Conservation (phyloP, 1,140 invertebrate genomes). For the Cryptotermes secundus region DNA sequence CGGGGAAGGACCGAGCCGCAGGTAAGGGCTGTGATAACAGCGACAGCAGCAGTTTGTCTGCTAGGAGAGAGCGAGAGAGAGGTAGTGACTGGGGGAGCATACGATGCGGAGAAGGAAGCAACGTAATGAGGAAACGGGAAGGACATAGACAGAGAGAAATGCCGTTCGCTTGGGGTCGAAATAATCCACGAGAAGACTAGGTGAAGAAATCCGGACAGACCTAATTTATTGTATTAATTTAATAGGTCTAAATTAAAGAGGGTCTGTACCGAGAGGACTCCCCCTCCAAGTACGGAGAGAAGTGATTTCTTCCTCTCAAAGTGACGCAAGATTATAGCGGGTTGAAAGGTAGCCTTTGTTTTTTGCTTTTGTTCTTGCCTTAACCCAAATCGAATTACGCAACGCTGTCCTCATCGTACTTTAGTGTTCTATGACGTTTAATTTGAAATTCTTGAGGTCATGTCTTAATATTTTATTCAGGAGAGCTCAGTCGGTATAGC, state of each 20-base stretch:
- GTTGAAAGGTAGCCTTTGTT: not conserved
- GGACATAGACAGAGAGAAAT: slow-evolving; percentile 16
- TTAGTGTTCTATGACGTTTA: too few relatives aligned
- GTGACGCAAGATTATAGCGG: not conserved
- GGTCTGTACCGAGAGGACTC: not conserved
- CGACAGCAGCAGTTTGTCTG: not conserved
- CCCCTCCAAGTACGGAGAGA: not conserved
- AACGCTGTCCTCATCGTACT: too few relatives aligned
- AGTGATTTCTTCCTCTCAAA: slow-evolving; percentile 1
- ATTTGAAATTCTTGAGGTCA: too few relatives aligned
- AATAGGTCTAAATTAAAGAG: slow-evolving; percentile 30
- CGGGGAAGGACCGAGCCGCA: too few relatives aligned
- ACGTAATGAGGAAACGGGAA: slow-evolving; percentile 32
- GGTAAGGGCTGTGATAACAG: not conserved
- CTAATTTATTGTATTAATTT: slow-evolving; percentile 33
- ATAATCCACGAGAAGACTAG: slow-evolving; percentile 27
- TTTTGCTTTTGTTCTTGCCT: too few relatives aligned
- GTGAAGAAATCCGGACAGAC: slow-evolving; percentile 34
- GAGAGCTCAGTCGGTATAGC: too few relatives aligned
- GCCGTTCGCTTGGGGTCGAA: slow-evolving; percentile 7
- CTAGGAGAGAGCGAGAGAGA: not conserved
- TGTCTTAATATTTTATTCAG: too few relatives aligned
- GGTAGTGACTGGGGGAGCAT: slow-evolving; percentile 4
- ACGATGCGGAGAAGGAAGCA: not conserved
- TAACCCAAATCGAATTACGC: too few relatives aligned